Base-by-base conservation (phyloP, 2,113 vertebrate species). In the Gymnorhina tibicen region DNA sequence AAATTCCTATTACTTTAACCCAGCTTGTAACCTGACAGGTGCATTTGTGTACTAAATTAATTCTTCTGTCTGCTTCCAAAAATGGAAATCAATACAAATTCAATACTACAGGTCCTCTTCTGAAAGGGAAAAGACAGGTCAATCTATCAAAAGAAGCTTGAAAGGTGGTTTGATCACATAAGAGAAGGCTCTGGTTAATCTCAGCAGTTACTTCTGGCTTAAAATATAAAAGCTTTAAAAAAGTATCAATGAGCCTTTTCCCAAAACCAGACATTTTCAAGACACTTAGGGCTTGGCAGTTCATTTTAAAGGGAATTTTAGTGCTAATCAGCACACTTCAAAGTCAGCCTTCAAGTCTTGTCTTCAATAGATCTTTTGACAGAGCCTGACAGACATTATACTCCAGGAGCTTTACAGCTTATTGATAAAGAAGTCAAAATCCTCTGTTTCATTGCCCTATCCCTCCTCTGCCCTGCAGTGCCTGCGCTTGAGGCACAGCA, bases 1-100 rank as follows among this genome's bases (percentile, higher is more conserved):
- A 55, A 35, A 76, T 83, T 82, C n/a, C 55, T 74, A 11, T 73
- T 74, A 49, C 1, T 80, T 89, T 56, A 91, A 84, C 20, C 49
- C n/a, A 66, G 42, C 7, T 74, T 59, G 33, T 50, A 91, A 86
- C 14, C 6, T 67, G 30, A 81, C 24, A 37, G 74, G 37, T 64
- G 33, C 52, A 41, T 75, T 63, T 79, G 11, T 60, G 52, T 33
- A 50, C 21, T 70, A 87, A 82, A 93, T 75, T 82, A 63, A 89
- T 94, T 82, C 35, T 52, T 85, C 81, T 74, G 20, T 32, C 76
- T 32, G 32, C 58, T 55, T 76, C 46, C 44, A 88, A 76, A 95
- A 87, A 68, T 18, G 53, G 53, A 82, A 91, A 88, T 93, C 85
- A 93, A 90, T 94, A 66, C 13, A 83, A 90, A 79, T 73, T 76